phyloP scores from a whole-genome alignment of 2,888 invertebrate species.

The Anoplius nigerrimus region DNA sequence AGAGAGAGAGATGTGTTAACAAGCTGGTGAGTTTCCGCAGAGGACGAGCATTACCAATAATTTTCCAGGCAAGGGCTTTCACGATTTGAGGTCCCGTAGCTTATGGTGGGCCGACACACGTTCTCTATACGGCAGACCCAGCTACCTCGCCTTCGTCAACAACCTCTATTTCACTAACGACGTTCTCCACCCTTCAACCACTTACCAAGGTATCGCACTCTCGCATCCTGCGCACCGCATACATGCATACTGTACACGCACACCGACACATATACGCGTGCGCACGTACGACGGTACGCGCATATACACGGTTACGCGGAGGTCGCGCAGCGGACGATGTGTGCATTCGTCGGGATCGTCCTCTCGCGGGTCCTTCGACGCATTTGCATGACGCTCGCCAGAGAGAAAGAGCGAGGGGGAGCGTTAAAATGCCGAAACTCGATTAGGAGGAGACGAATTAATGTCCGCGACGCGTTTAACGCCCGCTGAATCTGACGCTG shows the following conservation, averaged over 20 bases:
- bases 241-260: not conserved
- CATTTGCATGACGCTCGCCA: slow-evolving; percentile 8
- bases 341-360: slow-evolving; percentile 33
- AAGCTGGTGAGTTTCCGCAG: slow-evolving; percentile 34
- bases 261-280: not conserved
- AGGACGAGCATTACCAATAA: slow-evolving; percentile 49
- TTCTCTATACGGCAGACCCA: slow-evolving; percentile 65
- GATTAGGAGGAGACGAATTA: too few species aligned
- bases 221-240: slow-evolving; percentile 34
- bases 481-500: too few species aligned
- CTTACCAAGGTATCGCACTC: slow-evolving; percentile 69
- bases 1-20: slow-evolving; percentile 18
- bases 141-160: slow-evolving; percentile 71
- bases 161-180: slow-evolving; percentile 72
- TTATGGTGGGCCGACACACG: slow-evolving; percentile 69
- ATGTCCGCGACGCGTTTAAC: too few species aligned
- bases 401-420: not conserved
- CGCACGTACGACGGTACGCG: too few species aligned
- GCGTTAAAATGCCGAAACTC: too few species aligned
- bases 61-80: slow-evolving; percentile 70
- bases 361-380: slow-evolving; percentile 3
- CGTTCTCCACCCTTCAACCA: slow-evolving; percentile 65
- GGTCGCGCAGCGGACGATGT: slow-evolving; percentile 28
- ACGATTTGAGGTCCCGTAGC: slow-evolving; percentile 69
- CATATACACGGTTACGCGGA: too few species aligned